phyloP scores from a whole-genome alignment of 2,113 vertebrate genomes.

The Dasyornis broadbenti region DNA sequence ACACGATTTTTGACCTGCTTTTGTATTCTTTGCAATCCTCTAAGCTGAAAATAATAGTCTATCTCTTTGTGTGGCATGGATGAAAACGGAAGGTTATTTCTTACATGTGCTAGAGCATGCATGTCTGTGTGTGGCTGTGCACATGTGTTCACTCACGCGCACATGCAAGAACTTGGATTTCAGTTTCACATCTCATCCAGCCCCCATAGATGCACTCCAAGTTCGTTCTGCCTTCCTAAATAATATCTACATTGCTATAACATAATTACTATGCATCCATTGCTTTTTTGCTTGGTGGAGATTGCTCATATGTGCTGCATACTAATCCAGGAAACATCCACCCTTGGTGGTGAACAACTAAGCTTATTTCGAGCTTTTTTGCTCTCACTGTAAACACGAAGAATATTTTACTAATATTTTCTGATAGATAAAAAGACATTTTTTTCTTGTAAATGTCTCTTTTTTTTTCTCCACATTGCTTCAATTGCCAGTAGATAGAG shows the following conservation, averaged over 20 bases:
- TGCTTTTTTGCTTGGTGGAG: background rate
- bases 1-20: background rate
- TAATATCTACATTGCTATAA: background rate
- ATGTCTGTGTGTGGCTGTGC: background rate
- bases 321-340: background rate
- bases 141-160: background rate
- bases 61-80: background rate
- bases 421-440: background rate
- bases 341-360: background rate
- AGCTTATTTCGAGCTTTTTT: background rate
- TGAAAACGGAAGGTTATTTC: background rate
- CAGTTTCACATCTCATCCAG: background rate
- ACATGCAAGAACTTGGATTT: background rate
- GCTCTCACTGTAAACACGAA: background rate
- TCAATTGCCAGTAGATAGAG: background rate
- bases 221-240: background rate
- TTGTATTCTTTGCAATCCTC: background rate
- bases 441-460: background rate
- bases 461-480: background rate
- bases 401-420: background rate
- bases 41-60: background rate
- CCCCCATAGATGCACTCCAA: background rate
- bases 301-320: background rate
- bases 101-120: background rate
- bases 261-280: background rate